These are phyloP conservation scores for Rhizoglyphus robini DNA, from an alignment of 1,140 invertebrate species.

Conservation along the genomic window DNA sequence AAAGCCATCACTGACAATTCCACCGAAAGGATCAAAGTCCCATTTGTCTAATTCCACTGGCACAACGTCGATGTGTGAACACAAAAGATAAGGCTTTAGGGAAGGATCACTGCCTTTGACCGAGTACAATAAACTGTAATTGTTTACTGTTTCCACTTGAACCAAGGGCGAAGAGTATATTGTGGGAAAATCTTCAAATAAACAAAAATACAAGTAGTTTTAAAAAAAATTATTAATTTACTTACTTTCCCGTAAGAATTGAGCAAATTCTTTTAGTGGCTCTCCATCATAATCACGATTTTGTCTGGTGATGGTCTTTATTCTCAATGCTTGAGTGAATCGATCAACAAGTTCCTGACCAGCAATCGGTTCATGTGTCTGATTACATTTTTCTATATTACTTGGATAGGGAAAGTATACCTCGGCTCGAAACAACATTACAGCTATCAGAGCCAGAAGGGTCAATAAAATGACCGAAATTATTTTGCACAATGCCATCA, in stretches of 20 bases:
- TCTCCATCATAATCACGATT: slow-evolving; percentile 21
- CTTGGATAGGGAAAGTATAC: slow-evolving; percentile 1
- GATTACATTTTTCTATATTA: not conserved
- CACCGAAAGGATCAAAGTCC: slow-evolving; percentile 41
- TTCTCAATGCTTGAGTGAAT: slow-evolving; percentile 25
- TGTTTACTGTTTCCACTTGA: slow-evolving; percentile 34
- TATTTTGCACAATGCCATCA: not conserved
- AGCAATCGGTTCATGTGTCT: slow-evolving; percentile 11
- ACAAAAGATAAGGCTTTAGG: slow-evolving; percentile 41
- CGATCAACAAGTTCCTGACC: slow-evolving; percentile 17
- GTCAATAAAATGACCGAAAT: not conserved
- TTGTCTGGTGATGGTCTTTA: slow-evolving; percentile 27
- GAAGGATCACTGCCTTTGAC: slow-evolving; percentile 32
- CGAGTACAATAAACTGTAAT: slow-evolving; percentile 41
- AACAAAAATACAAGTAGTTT: too few relatives aligned
- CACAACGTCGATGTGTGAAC: slow-evolving; percentile 45
- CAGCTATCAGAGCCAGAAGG: not conserved
- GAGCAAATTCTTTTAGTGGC: slow-evolving; percentile 20
- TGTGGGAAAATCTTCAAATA: slow-evolving; percentile 9
- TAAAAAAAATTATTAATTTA: not conserved
- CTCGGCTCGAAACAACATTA: not conserved
- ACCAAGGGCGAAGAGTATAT: slow-evolving; percentile 14
- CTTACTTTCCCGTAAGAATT: slow-evolving; percentile 17
- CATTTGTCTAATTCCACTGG: slow-evolving; percentile 39
- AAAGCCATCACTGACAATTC: slow-evolving; percentile 36